Evolutionary conservation across 2,113 vertebrate genomes (phyloP).

Genomic region (Stigmatopora argus): DNA sequence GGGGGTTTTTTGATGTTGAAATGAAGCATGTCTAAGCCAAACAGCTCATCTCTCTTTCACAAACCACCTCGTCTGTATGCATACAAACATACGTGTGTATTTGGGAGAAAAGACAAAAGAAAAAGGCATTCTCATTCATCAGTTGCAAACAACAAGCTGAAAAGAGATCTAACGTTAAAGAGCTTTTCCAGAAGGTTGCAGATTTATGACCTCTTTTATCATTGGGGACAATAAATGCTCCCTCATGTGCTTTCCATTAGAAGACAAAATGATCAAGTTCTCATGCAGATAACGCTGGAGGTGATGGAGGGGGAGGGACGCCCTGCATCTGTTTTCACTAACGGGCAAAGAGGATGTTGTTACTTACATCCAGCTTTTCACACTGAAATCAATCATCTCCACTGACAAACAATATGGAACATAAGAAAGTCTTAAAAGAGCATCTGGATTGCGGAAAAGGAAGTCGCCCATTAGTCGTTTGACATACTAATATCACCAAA

Average conservation of each 20-base stretch:
- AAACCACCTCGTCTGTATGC: conserved; percentile 17
- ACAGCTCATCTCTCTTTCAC: conserved; percentile 60
- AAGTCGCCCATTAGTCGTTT: conserved; percentile 47
- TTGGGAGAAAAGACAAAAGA: not conserved
- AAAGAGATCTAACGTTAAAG: conserved; percentile 54
- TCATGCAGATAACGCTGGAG: conserved; percentile 68
- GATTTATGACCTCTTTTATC: conserved; percentile 72
- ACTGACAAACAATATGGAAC: conserved; percentile 66
- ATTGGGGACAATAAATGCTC: conserved; percentile 71
- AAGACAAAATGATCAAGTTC: conserved; percentile 74
- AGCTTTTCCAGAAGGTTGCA: conserved; percentile 70
- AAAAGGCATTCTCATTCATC: conserved; percentile 49
- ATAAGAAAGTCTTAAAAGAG: conserved; percentile 57
- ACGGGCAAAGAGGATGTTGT: conserved; percentile 76
- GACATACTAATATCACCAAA: conserved; percentile 18
- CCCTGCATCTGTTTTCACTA: conserved; percentile 81
- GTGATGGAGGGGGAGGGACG: conserved; percentile 4
- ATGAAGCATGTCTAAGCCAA: conserved; percentile 81
- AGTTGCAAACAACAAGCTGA: conserved; percentile 71
- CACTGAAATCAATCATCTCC: conserved; percentile 81
- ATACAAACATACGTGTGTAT: conserved; percentile 7
- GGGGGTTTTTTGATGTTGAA: conserved; percentile 76
- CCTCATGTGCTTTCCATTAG: conserved; percentile 81
- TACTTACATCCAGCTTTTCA: conserved; percentile 84
- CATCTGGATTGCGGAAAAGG: conserved; percentile 24